Conservation (phyloP, 92 coral and sea anemone species). For the Nematostella vectensis region DNA sequence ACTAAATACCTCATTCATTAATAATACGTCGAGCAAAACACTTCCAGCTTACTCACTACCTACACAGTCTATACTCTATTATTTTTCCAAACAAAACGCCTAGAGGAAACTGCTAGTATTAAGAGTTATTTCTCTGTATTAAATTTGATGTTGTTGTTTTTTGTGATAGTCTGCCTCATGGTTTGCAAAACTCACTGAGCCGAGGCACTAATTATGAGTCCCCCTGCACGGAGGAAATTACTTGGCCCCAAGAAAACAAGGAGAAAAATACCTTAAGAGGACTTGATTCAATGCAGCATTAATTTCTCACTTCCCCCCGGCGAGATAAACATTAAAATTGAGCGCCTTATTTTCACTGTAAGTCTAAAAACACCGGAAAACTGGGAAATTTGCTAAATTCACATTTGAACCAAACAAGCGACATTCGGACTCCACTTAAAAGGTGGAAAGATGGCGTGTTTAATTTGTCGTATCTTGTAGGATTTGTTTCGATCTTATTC, state of each 20-base stretch:
- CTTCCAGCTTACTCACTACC: background rate
- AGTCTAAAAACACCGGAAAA: conserved; percentile 46
- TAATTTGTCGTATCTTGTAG: background rate
- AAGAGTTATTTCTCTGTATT: background rate
- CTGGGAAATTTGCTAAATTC: conserved; percentile 42
- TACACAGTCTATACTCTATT: background rate
- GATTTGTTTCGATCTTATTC: background rate
- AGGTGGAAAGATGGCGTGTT: background rate
- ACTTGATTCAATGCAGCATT: conserved; percentile 12
- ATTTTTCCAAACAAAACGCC: background rate
- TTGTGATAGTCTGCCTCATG: background rate
- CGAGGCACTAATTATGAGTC: background rate
- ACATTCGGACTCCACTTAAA: background rate
- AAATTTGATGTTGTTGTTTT: background rate
- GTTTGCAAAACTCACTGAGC: background rate
- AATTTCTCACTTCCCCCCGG: conserved; percentile 18
- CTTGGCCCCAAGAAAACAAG: conserved; percentile 44
- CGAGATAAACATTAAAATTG: conserved; percentile 26
- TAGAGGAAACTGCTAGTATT: background rate
- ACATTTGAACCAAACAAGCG: background rate
- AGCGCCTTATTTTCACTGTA: conserved; percentile 33
- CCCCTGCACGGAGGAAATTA: conserved; percentile 36
- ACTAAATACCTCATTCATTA: conserved; percentile 50
- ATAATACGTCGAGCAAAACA: conserved; percentile 39
- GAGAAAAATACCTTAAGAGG: conserved; percentile 9